These are phyloP conservation scores for Torymus auratus DNA, from an alignment of 2,888 invertebrate species.

Conservation along the genomic window DNA sequence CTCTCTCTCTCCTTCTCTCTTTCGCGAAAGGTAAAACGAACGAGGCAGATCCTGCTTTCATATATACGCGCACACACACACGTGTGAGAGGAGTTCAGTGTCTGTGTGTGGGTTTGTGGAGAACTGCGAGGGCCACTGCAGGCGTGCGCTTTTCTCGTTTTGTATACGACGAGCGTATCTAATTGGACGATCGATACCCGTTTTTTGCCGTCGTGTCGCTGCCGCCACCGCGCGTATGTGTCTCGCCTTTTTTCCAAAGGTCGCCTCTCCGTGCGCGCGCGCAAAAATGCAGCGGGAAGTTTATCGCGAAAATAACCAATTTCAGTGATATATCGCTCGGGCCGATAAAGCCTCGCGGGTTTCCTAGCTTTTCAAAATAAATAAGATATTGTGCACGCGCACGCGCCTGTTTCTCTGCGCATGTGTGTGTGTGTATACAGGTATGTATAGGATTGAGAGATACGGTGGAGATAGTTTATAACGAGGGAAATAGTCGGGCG, in stretches of 20 bases:
- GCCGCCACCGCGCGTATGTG: background rate
- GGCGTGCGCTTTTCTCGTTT: conserved; percentile 45
- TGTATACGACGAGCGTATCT: conserved; percentile 45
- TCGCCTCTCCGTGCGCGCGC: too few relatives aligned
- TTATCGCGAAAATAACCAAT: conserved; percentile 51
- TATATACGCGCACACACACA: background rate
- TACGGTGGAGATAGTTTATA: conserved; percentile 21
- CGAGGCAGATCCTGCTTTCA: conserved; percentile 27
- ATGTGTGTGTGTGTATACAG: background rate
- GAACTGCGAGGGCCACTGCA: conserved; percentile 19
- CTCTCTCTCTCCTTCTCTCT: conserved; percentile 23
- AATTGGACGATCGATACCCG: conserved; percentile 53
- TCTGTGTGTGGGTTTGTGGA: background rate
- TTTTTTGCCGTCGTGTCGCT: background rate
- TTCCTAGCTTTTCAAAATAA: conserved; percentile 33
- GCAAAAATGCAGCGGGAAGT: conserved; percentile 17
- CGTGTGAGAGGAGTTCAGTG: background rate
- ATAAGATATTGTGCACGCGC: conserved; percentile 42
- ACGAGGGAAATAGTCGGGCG: conserved; percentile 36
- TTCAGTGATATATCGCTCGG: conserved; percentile 42
- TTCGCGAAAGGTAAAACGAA: conserved; percentile 31
- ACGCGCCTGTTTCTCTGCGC: background rate
- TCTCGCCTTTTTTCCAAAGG: background rate
- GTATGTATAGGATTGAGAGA: conserved; percentile 11
- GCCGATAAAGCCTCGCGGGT: conserved; percentile 15